Percentiles rank a stretch among this genome's conserved stretches.
These are phyloP conservation scores for Gnathonemus longibarbis DNA, from an alignment of 2,113 vertebrate species.

Conservation along the genomic window DNA sequence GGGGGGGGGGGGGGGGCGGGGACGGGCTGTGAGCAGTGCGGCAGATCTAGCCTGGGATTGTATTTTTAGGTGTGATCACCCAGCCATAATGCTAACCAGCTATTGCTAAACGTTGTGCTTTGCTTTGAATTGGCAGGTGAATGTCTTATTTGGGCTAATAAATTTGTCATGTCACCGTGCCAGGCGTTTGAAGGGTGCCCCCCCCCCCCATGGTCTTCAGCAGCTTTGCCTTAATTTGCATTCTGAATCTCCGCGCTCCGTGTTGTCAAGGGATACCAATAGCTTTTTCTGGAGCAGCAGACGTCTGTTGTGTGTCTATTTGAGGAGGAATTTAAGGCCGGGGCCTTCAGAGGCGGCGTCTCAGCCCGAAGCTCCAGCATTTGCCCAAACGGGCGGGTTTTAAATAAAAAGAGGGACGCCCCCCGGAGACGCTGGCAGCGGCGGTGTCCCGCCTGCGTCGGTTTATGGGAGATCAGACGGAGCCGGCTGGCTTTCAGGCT, in stretches of 20 bases:
- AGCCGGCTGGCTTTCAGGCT: not conserved
- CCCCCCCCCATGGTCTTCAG: slow-evolving; percentile 31
- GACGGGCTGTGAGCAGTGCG: not conserved
- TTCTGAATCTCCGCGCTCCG: slow-evolving; percentile 55
- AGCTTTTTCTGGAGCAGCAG: slow-evolving; percentile 40
- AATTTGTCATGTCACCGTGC: not conserved
- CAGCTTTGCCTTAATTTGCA: slow-evolving; percentile 51
- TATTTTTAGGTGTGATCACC: not conserved
- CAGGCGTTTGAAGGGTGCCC: not conserved
- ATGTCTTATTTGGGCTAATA: not conserved
- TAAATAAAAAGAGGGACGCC: not conserved
- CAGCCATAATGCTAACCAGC: not conserved
- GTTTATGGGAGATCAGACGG: slow-evolving; percentile 9
- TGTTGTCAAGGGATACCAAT: slow-evolving; percentile 54
- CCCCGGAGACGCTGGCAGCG: not conserved
- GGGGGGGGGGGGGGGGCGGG: not conserved
- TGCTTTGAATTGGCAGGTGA: not conserved
- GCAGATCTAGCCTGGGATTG: not conserved
- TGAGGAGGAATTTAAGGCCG: slow-evolving; percentile 36
- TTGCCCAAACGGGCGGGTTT: not conserved
- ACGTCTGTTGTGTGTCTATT: slow-evolving; percentile 42
- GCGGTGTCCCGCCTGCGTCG: not conserved
- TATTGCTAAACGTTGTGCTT: not conserved
- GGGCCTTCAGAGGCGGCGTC: slow-evolving; percentile 18
- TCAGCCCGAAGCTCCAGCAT: not conserved